A percentile compares a stretch with the other conserved stretches of the same genome.
phyloP scores from a whole-genome alignment of 2,888 invertebrate species.

The Lathronympha strigana region DNA sequence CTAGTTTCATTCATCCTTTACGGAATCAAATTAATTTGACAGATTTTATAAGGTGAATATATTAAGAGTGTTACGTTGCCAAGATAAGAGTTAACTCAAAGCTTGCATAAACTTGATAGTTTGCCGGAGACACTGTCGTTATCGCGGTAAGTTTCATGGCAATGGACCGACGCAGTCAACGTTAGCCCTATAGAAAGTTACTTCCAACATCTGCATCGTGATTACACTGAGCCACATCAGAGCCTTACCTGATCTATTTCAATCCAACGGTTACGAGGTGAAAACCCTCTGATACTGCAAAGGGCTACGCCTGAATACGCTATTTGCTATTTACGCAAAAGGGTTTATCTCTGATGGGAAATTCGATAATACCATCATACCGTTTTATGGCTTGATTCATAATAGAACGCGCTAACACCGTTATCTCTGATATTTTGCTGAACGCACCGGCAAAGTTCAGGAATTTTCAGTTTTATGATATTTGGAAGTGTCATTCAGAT shows the following conservation, averaged over 20 bases:
- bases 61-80: no score
- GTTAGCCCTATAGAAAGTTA: slow-evolving; percentile 39
- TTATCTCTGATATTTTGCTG: slow-evolving; percentile 46
- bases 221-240: slow-evolving; percentile 29
- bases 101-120: slow-evolving; percentile 32
- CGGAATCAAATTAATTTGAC: no score
- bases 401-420: slow-evolving; percentile 57
- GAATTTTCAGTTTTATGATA: slow-evolving; percentile 38
- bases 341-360: slow-evolving; percentile 72
- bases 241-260: slow-evolving; percentile 46
- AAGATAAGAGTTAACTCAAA: no score
- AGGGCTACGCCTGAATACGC: slow-evolving; percentile 61
- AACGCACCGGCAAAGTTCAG: slow-evolving; percentile 36
- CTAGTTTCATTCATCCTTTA: no score
- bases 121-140: slow-evolving; percentile 29
- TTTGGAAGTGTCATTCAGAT: slow-evolving; percentile 36
- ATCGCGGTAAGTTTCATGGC: slow-evolving; percentile 37
- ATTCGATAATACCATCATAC: slow-evolving; percentile 64
- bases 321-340: slow-evolving; percentile 73
- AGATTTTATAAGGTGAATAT: no score
- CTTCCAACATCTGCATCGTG: slow-evolving; percentile 30
- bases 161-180: slow-evolving; percentile 20
- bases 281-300: slow-evolving; percentile 54
- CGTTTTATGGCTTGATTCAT: slow-evolving; percentile 61
- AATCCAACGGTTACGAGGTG: slow-evolving; percentile 43